Base-by-base conservation (phyloP, 2,888 invertebrate species). In the Caenorhabditis panamensis region DNA sequence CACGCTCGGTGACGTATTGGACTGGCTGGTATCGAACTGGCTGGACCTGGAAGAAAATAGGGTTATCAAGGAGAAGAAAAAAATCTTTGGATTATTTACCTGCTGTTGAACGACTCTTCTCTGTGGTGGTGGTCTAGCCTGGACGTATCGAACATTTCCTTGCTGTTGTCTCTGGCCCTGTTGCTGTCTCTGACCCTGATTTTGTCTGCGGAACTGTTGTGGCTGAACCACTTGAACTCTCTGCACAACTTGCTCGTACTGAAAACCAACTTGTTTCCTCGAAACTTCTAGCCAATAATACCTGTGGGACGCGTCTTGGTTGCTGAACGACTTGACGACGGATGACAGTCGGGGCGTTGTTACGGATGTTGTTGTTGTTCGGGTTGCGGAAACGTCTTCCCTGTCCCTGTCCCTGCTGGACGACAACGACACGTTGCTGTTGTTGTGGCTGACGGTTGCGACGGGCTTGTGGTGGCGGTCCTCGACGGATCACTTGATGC, bases 21-120 rank as follows among this genome's bases (percentile, higher is more conserved):
- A 80, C 80, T 54, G 79, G 75, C 24, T 63, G 72, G 36, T 68
- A 79, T 13, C 56, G n/a, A n/a, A n/a, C n/a, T n/a, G n/a, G 69
- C 36, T 71, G 71, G 36, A 66, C 64, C 68, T 67, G 62, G 18
- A 66, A 75, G 28, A 28, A 26, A 0, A 37, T 26, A 24, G 28
- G 2, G 20, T 1, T 44, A 3, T 2, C 20, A 6, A n/a, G 2
- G 9, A n/a, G 0, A 13, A n/a, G 5, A n/a, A n/a, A n/a, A n/a
- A 59, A 6, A 8, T 18, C 13, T 18, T 24, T 2, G 36, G 24
- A 6, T 20, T n/a, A 67, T 24, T 37, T 13, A 79, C 79, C 56
- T 73, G 63, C 18, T 44, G 47, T 31, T 68, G 63, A 37, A 73
- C 73, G 5, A 54, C 51, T 16, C 59, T 62, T 68, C 63, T 54